Evolutionary conservation across 2,797 vertebrate species (phyloP), one percentile per base, ranked within the genome.

Genomic region (Hydrolagus colliei): DNA sequence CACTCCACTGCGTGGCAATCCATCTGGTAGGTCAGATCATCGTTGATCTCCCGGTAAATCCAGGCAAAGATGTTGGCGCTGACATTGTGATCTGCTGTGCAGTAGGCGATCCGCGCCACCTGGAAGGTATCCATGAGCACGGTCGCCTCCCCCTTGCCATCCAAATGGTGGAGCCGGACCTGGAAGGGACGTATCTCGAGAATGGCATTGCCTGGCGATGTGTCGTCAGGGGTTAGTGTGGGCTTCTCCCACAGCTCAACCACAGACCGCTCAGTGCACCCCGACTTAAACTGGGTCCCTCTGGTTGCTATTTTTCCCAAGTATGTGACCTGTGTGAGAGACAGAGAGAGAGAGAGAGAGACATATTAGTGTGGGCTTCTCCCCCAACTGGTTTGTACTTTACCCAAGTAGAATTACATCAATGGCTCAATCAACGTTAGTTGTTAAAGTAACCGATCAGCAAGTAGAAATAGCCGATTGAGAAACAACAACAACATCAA

Each of bases 21-120:
- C 96, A 99, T 98, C 93, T 99, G 98, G 92, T 97, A 98, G 90
- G 97, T 96, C 93, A 99, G 94, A 94, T 99, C 97, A 1, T 98
- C 97, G 0, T 98, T 99, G 93, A 99, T 99, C 93, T 99, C 97
- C 88, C 98, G 93, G 91, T 99, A 99, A 87, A 99, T 96, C 97
- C 98, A 99, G 85, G 98, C 98, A 0, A 99, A 99, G 89, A 99
- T 94, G 88, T 98, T 98, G 88, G 97, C 96, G 91, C 95, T 96
- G 90, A 96, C 87, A 1, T 96, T 92, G 91, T 99, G 98, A 92
- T 99, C 98, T 0, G 98, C 98, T 0, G 98, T 99, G 96, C 98
- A 99, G 91, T 99, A 99, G 87, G 98, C 98, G 3, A 99, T 99
- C 73, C 97, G 96, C 20, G 98, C 97, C 92, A 99, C 98, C 92